phyloP scores from a whole-genome alignment of 2,797 vertebrate species.

The Poeciliopsis gracilis region DNA sequence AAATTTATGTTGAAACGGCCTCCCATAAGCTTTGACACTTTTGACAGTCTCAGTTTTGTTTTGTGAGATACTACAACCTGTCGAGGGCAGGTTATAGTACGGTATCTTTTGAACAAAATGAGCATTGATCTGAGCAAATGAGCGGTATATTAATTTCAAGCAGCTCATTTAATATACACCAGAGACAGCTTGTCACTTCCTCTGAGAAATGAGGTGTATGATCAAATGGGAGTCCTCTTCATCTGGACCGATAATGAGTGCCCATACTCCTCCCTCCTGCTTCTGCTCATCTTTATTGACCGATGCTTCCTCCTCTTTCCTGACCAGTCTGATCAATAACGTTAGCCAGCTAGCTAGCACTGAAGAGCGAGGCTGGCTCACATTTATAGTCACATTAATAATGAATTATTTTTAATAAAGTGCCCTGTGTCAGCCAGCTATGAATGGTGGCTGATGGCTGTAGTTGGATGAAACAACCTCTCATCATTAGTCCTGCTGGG shows the following conservation, averaged over 20 bases:
- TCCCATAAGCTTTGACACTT: slow-evolving; percentile 4
- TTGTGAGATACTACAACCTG: slow-evolving; percentile 4
- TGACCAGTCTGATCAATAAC: slow-evolving; percentile 67
- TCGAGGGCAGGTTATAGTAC: slow-evolving; percentile 32
- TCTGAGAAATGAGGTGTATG: slow-evolving; percentile 59
- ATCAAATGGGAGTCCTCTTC: slow-evolving; percentile 60
- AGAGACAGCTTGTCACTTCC: slow-evolving; percentile 65
- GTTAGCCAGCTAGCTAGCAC: slow-evolving; percentile 35
- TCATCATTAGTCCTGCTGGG: slow-evolving; percentile 25
- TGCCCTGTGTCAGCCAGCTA: slow-evolving; percentile 46
- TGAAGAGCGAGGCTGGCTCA: slow-evolving; percentile 49
- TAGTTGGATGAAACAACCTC: slow-evolving; percentile 49
- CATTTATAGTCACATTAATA: slow-evolving; percentile 75
- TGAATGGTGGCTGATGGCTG: slow-evolving; percentile 64
- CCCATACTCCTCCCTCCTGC: slow-evolving; percentile 41
- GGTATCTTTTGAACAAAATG: slow-evolving; percentile 36
- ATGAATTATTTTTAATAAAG: slow-evolving; percentile 68
- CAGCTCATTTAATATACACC: slow-evolving; percentile 60
- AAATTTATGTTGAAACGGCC: too few species aligned
- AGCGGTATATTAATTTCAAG: slow-evolving; percentile 77
- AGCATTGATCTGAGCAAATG: slow-evolving; percentile 74
- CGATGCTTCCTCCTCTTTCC: slow-evolving; percentile 44
- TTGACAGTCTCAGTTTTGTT: slow-evolving; percentile 10
- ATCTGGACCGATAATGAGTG: slow-evolving; percentile 58
- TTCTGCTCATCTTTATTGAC: slow-evolving; percentile 51